Conservation (phyloP, 2,113 vertebrate species). For the Corynorhinus townsendii region DNA sequence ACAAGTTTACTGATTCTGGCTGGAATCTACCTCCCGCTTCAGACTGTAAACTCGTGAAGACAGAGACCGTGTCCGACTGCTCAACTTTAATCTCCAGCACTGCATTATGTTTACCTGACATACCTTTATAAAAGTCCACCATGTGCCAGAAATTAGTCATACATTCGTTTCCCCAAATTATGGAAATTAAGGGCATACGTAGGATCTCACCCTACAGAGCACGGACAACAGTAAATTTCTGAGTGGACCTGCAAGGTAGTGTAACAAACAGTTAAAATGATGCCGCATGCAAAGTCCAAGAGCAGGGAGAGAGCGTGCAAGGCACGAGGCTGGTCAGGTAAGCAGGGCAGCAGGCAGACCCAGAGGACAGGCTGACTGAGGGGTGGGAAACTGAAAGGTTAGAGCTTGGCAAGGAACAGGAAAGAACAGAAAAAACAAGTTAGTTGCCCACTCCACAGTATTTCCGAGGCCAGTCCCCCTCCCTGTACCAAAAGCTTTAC, state of each 20-base stretch:
- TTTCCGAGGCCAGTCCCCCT: background rate
- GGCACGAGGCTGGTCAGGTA: background rate
- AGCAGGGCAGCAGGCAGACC: background rate
- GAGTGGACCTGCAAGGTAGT: background rate
- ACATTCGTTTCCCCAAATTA: background rate
- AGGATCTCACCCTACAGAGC: background rate
- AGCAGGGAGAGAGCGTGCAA: background rate
- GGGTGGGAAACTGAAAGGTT: no score
- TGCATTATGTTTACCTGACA: background rate
- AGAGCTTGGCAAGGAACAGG: background rate
- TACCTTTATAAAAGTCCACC: background rate
- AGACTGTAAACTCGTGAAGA: background rate
- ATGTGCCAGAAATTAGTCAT: background rate
- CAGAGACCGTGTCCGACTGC: background rate
- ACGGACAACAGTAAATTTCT: background rate
- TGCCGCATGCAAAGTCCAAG: background rate
- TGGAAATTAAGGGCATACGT: background rate
- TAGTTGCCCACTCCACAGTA: background rate
- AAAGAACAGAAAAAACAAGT: background rate
- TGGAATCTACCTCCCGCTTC: background rate
- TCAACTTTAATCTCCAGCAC: background rate
- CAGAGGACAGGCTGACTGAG: background rate
- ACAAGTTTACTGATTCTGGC: accelerated
- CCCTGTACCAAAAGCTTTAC: constrained; percentile 3
- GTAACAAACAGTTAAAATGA: background rate